Conservation (phyloP, 2,888 invertebrate genomes). For the Xestia rhomboidea region DNA sequence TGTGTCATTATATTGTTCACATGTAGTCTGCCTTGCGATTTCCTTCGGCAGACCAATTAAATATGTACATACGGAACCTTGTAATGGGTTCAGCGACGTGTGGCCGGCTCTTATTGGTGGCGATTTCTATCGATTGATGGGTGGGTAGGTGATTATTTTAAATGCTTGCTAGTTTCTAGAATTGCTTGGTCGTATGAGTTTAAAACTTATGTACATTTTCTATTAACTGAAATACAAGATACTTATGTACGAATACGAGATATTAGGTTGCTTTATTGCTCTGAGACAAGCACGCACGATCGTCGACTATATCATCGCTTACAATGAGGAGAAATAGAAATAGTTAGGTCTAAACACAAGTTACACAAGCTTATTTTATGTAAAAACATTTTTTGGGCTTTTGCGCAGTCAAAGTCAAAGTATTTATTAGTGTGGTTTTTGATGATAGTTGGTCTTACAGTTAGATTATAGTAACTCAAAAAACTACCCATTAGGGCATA, state of each 20-base stretch:
- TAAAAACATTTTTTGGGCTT: not conserved
- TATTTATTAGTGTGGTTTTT: no score
- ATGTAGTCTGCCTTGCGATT: constrained; percentile 40
- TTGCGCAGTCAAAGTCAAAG: not conserved
- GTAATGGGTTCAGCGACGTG: not conserved
- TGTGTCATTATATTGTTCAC: constrained; percentile 24
- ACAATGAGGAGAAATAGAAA: not conserved
- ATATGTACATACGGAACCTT: constrained; percentile 24
- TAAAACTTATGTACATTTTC: not conserved
- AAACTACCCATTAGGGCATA: no score
- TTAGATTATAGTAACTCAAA: no score
- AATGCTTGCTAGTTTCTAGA: not conserved
- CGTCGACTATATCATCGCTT: not conserved
- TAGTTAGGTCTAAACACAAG: not conserved
- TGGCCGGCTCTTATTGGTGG: not conserved
- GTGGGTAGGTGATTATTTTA: constrained; percentile 33
- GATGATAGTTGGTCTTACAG: no score
- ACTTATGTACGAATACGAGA: not conserved
- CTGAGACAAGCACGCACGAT: not conserved
- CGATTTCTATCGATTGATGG: constrained; percentile 7
- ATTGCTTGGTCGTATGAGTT: not conserved
- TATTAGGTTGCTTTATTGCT: not conserved
- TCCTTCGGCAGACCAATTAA: constrained; percentile 41
- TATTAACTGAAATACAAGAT: not conserved
- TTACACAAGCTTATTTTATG: not conserved